Conservation (phyloP, 2,113 vertebrate species). For the Panthera leo region DNA sequence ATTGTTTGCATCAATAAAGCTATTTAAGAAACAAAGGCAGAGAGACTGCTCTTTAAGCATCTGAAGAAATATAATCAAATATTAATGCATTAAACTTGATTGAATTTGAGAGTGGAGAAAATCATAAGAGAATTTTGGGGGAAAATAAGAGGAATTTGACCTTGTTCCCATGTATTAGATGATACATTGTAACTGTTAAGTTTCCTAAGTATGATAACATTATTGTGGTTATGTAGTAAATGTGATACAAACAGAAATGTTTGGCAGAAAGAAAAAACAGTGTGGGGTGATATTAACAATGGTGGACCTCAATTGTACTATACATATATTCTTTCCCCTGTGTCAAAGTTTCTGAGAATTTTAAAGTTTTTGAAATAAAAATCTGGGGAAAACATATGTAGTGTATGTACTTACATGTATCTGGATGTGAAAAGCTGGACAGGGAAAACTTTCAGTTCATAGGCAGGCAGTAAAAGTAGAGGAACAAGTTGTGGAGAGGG, state of each 20-base stretch:
- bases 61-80: neutral
- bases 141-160: neutral
- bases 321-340: neutral
- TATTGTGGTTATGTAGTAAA: neutral
- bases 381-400: neutral
- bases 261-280: neutral
- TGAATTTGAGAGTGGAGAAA: neutral
- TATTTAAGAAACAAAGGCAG: neutral
- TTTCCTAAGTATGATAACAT: neutral
- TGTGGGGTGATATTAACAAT: too few relatives aligned
- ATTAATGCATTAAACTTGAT: neutral
- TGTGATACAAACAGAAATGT: neutral
- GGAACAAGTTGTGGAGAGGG: neutral
- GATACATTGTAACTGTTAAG: neutral
- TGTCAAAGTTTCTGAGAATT: neutral
- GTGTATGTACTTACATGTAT: neutral
- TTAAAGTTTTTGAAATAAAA: neutral
- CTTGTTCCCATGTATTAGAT: neutral
- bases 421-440: neutral
- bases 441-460: neutral
- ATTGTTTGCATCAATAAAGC: neutral
- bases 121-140: neutral
- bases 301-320: neutral
- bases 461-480: neutral
- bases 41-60: neutral